Evolutionary conservation across 2,888 invertebrate genomes (phyloP), one percentile per base, ranked within the genome.

Genomic region (Amphiduros pacificus): DNA sequence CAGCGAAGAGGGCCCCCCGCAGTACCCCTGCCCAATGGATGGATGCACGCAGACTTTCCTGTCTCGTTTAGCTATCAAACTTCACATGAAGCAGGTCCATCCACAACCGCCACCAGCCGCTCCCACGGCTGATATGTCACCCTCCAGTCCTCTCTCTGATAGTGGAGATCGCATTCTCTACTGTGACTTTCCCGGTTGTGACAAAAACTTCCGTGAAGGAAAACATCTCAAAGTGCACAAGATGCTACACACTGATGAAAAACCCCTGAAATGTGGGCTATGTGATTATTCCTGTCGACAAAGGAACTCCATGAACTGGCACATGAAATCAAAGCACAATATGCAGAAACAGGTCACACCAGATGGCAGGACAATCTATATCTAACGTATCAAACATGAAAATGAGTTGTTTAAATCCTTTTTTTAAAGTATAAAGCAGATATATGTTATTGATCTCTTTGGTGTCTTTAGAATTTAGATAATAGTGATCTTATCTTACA

Each of bases 251-350:
- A 71, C 69, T 2, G 68, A 69, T 41, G 63, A 65, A 32, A 61
- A 62, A 27, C 71, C 71, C 1, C 61, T 71, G 14, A 55, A 63
- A n/a, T 71, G 71, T 53, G 44, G 55, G 32, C 55, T 66, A 22
- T 71, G 71, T 61, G 48, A 63, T 3, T 71, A 71, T 48, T 60
- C 65, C 0, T 71, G 71, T 44, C 60, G 67, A 2, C 71, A 71
- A 61, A 57, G 70, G 40, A 71, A 69, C 63, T 69, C 69, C 5
- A 67, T 71, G 69, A 70, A 71, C 62, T 71, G 71, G 71, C 71
- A 71, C 62, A 71, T 71, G 71, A 71, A 71, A 65, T 63, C 66
- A 1, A 71, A 68, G 54, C 71, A 71, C 56, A 55, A 55, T 2
- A 61, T 55, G 48, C 63, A 68, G 11, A 71, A 71, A 44, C 56